Base-by-base conservation (phyloP, 2,113 vertebrate species). In the Stigmatopora argus region DNA sequence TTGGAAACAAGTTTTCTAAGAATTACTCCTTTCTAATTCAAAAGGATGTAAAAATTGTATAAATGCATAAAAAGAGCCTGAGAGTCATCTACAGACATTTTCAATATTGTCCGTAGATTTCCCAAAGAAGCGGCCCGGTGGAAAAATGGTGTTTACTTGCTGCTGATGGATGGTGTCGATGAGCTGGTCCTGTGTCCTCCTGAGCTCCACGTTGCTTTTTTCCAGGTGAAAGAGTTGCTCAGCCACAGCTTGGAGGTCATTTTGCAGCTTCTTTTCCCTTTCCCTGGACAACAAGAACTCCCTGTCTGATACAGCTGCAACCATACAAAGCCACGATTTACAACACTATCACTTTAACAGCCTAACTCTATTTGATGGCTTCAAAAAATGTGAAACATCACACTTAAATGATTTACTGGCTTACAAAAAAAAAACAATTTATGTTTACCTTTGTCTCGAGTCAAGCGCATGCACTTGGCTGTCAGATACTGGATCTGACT, bases 401-500 rank as follows among this genome's bases (percentile, higher is more conserved):
- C 41, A 61, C 14, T 17, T 62, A 41, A 62, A 21, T 46, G 19
- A 44, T 31, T 31, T 2, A 31, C 26, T n/a, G 35, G 17, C 38
- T 7, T 8, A n/a, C 31, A 10, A n/a, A 64, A 58, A 48, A 69
- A 64, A 49, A 18, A 41, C 34, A n/a, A 18, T 62, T 41, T 38
- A 63, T 23, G 10, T 73, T 71, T 70, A 90, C 90, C 90, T 82
- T 86, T 89, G 44, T 91, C 90, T 9, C 88, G 83, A 38, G 81
- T 73, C 75, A 91, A 74, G 0, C 87, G 87, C 67, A 66, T 84
- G 67, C 90, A 90, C 80, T 91, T 90, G 70, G 87, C 88, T 0
- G 88, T 91, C 68, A 91, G 86, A 72, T 88, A 90, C 74, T 90
- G 89, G 78, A 90, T 90, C 85, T 90, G 90, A 66, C 88, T 82